phyloP scores from a whole-genome alignment of 2,113 vertebrate genomes.

The Microtus oregoni region DNA sequence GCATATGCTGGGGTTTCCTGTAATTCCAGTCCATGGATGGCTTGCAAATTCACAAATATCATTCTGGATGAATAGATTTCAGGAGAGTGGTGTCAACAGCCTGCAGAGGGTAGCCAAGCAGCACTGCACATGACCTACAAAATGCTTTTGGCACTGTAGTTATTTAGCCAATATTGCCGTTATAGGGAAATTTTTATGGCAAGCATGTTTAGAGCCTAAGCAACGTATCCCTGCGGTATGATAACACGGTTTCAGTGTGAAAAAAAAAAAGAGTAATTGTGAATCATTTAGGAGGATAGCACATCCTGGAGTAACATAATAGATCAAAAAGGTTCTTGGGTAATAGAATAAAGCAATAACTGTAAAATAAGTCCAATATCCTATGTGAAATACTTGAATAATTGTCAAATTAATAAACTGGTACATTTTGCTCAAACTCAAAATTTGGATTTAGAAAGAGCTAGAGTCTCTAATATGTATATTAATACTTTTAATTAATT shows the following conservation, averaged over 20 bases:
- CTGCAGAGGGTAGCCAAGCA: constrained; percentile 57
- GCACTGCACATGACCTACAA: constrained; percentile 44
- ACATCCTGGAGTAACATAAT: constrained; percentile 38
- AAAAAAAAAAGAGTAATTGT: constrained; percentile 27
- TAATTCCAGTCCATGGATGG: constrained; percentile 68
- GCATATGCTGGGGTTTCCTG: constrained; percentile 39
- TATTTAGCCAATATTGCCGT: constrained; percentile 67
- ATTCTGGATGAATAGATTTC: constrained; percentile 66
- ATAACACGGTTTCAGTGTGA: constrained; percentile 54
- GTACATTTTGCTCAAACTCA: background rate
- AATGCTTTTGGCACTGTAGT: constrained; percentile 65
- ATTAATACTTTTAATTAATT: constrained; percentile 38
- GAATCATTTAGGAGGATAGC: constrained; percentile 57
- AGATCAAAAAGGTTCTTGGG: constrained; percentile 61
- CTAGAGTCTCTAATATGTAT: background rate
- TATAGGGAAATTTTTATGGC: constrained; percentile 71
- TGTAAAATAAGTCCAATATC: constrained; percentile 22
- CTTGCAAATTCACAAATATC: constrained; percentile 72
- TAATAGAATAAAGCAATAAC: constrained; percentile 66
- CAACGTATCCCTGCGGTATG: constrained; percentile 41
- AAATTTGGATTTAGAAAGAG: background rate
- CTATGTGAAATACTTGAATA: background rate
- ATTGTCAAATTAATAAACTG: constrained; percentile 38
- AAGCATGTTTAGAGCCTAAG: constrained; percentile 56
- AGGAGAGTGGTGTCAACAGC: constrained; percentile 52